Evolutionary conservation across 2,113 vertebrate species (phyloP).

Genomic region (Aepyceros melampus): DNA sequence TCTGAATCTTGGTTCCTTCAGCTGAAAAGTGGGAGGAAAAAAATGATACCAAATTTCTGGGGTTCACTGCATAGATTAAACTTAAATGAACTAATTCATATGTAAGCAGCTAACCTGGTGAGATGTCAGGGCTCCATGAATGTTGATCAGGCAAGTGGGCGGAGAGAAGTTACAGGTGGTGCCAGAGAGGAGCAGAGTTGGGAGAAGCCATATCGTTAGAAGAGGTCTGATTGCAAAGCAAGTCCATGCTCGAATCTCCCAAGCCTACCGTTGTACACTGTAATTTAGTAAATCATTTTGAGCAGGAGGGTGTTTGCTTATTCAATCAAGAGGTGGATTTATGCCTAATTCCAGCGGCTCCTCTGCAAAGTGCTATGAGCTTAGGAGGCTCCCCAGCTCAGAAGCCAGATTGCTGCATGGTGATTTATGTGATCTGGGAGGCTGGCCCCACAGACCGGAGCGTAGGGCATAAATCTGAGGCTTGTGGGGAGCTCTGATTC

Average conservation of each 20-base stretch:
- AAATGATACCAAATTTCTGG: not conserved
- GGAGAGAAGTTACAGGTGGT: not conserved
- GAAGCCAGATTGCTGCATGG: not conserved
- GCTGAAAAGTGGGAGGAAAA: not conserved
- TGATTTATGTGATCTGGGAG: conserved; percentile 60
- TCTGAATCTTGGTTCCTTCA: not conserved
- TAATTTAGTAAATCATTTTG: conserved; percentile 70
- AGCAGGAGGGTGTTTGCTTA: conserved; percentile 66
- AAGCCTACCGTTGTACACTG: conserved; percentile 32
- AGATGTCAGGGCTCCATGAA: not conserved
- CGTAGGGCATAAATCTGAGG: conserved; percentile 28
- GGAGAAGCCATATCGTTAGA: not conserved
- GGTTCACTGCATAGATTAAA: not conserved
- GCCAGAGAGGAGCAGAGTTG: not conserved
- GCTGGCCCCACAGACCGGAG: conserved; percentile 17
- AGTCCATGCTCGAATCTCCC: not conserved
- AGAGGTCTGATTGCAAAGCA: conserved; percentile 13
- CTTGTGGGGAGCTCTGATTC: not conserved
- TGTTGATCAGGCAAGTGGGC: not conserved
- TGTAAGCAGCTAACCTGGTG: not conserved
- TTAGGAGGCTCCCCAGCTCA: not conserved
- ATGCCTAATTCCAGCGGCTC: conserved; percentile 55
- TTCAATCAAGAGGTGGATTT: conserved; percentile 71
- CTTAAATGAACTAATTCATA: not conserved
- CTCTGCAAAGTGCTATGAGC: conserved; percentile 35